Percentiles rank a stretch among this genome's conserved stretches.
These are phyloP conservation scores for Eurytoma adleriae DNA, from an alignment of 2,888 invertebrate genomes.

Conservation along the genomic window DNA sequence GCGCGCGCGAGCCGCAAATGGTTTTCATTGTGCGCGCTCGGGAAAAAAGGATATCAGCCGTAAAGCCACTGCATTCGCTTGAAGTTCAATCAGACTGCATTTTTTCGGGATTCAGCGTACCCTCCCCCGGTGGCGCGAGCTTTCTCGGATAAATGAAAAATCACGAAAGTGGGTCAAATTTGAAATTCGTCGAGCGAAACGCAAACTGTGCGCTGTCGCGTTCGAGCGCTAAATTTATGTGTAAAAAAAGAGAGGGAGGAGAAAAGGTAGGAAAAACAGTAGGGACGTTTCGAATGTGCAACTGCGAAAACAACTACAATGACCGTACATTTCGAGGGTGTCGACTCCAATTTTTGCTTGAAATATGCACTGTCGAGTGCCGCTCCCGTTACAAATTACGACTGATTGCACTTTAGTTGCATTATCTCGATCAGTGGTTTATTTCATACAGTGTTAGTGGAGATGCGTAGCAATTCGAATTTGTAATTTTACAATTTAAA, in stretches of 20 bases:
- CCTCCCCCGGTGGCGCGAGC: no score
- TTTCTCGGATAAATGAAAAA: constrained; percentile 6
- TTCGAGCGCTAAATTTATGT: not conserved
- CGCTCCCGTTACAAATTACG: no score
- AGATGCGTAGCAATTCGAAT: no score
- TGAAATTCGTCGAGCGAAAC: not conserved
- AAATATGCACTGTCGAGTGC: no score
- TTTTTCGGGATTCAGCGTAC: not conserved
- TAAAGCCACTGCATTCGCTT: not conserved
- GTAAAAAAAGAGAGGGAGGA: not conserved
- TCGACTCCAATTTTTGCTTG: no score
- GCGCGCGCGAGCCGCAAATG: not conserved
- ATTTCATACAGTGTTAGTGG: no score
- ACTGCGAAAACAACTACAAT: no score
- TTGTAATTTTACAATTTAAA: no score
- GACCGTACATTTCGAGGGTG: no score
- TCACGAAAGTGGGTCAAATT: constrained; percentile 1
- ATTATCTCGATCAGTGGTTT: no score
- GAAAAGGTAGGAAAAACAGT: not conserved
- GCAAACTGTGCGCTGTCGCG: not conserved
- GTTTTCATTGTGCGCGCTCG: not conserved
- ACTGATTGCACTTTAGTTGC: no score
- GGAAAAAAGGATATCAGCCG: not conserved
- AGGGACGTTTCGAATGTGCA: no score
- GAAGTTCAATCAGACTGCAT: not conserved